These are phyloP conservation scores for Stenodera caucasica DNA, from an alignment of 2,888 invertebrate species.

Conservation along the genomic window DNA sequence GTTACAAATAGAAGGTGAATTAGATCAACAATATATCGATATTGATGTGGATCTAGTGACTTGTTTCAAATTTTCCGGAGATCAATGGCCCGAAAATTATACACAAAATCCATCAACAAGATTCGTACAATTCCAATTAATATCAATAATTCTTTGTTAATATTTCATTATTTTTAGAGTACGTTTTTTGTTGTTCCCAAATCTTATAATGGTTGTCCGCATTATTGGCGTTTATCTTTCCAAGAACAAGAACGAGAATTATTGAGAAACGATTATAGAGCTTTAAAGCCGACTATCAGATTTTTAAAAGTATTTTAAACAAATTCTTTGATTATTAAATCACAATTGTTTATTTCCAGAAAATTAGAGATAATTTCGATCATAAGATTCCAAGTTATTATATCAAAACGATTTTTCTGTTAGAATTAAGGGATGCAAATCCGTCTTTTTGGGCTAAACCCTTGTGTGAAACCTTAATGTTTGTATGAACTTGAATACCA, in stretches of 20 bases:
- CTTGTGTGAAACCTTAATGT: slow-evolving; percentile 1
- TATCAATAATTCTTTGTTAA: neutral
- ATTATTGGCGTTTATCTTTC: slow-evolving; percentile 53
- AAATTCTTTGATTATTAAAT: slow-evolving; percentile 7
- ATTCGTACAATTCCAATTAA: neutral
- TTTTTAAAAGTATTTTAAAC: slow-evolving; percentile 15
- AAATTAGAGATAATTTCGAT: slow-evolving; percentile 51
- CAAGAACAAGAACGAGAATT: slow-evolving; percentile 53
- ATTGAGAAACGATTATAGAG: slow-evolving; percentile 30
- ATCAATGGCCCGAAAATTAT: slow-evolving; percentile 43
- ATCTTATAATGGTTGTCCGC: slow-evolving; percentile 16
- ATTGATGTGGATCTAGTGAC: slow-evolving; percentile 60
- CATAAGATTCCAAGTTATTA: slow-evolving; percentile 56
- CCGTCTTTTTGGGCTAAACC: neutral
- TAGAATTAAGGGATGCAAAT: slow-evolving; percentile 41
- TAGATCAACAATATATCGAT: slow-evolving; percentile 38
- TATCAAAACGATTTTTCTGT: slow-evolving; percentile 56
- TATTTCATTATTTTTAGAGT: slow-evolving; percentile 6
- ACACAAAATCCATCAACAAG: neutral
- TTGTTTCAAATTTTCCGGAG: slow-evolving; percentile 55
- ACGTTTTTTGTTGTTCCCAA: slow-evolving; percentile 19
- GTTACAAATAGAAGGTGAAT: slow-evolving; percentile 48
- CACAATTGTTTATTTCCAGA: slow-evolving; percentile 44
- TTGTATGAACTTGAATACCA: neutral
- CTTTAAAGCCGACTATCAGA: slow-evolving; percentile 19